phyloP scores from a whole-genome alignment of 1,140 invertebrate genomes.

The Mactra quadrangularis region DNA sequence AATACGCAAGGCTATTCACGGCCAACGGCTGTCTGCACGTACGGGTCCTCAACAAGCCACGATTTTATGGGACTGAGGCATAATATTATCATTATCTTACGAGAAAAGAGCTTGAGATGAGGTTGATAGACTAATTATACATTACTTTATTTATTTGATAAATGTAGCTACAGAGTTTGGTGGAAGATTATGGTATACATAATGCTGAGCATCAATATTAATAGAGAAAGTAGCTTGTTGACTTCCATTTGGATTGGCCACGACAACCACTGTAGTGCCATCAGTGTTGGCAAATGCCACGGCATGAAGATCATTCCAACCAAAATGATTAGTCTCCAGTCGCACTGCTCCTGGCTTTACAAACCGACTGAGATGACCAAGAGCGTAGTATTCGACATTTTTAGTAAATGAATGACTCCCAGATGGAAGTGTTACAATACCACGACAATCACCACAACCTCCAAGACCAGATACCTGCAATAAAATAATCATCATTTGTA shows the following conservation, averaged over 20 bases:
- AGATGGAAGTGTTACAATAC: constrained; percentile 63
- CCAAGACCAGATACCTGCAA: constrained; percentile 45
- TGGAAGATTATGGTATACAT: constrained; percentile 42
- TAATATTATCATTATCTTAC: too few relatives aligned
- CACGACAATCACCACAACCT: constrained; percentile 68
- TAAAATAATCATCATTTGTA: too few relatives aligned
- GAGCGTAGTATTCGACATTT: constrained; percentile 69
- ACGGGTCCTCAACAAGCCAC: too few relatives aligned
- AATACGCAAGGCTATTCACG: too few relatives aligned
- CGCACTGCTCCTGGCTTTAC: constrained; percentile 64
- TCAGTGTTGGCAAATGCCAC: constrained; percentile 69
- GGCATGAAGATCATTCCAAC: constrained; percentile 62
- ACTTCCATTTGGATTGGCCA: constrained; percentile 51
- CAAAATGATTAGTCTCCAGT: constrained; percentile 57
- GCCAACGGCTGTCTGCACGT: too few relatives aligned
- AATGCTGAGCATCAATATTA: constrained; percentile 48
- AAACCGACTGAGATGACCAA: constrained; percentile 69
- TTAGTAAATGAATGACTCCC: constrained; percentile 45
- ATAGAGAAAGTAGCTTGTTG: constrained; percentile 26
- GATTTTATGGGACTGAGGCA: too few relatives aligned
- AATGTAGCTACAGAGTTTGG: constrained; percentile 46
- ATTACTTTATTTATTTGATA: constrained; percentile 49
- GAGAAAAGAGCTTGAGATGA: too few relatives aligned
- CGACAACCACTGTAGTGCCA: constrained; percentile 58
- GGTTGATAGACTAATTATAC: too few relatives aligned